Conservation (phyloP, 30 jellyfish, hydroid and myxozoan species). For the Sanderia malayensis region DNA sequence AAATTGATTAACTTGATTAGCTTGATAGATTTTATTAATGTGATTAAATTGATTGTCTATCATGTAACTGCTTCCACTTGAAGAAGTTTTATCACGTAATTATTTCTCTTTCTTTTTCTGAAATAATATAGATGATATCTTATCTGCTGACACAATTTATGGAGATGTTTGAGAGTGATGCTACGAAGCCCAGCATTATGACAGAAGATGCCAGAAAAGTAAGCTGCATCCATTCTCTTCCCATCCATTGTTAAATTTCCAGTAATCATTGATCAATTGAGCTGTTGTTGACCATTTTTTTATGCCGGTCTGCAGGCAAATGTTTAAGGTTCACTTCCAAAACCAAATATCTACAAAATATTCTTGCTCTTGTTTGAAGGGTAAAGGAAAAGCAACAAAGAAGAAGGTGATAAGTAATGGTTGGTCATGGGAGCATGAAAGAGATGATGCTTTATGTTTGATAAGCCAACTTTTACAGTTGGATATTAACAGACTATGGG, state of each 20-base stretch:
- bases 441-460: conserved; percentile 59
- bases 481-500: conserved; percentile 88
- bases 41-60: too few species aligned
- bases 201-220: conserved; percentile 60
- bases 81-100: too few species aligned
- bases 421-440: conserved; percentile 79
- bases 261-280: too few species aligned
- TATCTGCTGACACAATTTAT: conserved; percentile 76
- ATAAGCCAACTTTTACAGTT: conserved; percentile 76
- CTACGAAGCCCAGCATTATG: conserved; percentile 60
- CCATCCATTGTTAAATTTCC: too few species aligned
- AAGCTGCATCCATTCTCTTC: too few species aligned
- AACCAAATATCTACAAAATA: too few species aligned
- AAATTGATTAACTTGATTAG: too few species aligned
- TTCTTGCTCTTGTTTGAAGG: conserved; percentile 36
- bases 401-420: conserved; percentile 21
- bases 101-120: not conserved
- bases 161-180: conserved; percentile 83
- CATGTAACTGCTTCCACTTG: too few species aligned
- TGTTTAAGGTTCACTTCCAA: too few species aligned
- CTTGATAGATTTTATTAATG: too few species aligned
- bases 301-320: too few species aligned
- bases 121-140: conserved; percentile 84
- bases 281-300: too few species aligned
- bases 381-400: conserved; percentile 59